A percentile compares a stretch with the other conserved stretches of the same genome.
Conservation (phyloP, 2,888 invertebrate genomes). For the Acronicta leporina region DNA sequence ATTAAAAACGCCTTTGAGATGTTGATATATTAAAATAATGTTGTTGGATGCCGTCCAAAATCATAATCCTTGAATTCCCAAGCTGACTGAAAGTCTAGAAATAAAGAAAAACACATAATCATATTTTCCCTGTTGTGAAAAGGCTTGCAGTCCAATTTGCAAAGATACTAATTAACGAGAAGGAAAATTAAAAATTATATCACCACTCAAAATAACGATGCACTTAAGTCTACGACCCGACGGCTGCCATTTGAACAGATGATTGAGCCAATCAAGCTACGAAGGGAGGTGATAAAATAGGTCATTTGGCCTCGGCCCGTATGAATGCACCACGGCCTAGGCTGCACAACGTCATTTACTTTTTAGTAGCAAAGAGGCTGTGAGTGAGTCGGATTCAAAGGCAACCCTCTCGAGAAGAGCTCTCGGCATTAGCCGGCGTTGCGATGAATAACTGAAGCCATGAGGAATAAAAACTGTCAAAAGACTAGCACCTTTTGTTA, state of each 20-base stretch:
- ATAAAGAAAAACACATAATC: neutral
- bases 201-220: constrained; percentile 51
- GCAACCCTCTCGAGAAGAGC: constrained; percentile 60
- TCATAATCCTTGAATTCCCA: too few species aligned
- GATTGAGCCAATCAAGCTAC: constrained; percentile 64
- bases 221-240: constrained; percentile 39
- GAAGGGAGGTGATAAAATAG: constrained; percentile 62
- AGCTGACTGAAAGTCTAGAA: neutral
- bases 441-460: constrained; percentile 64
- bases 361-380: constrained; percentile 63
- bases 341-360: constrained; percentile 66
- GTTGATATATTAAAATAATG: constrained; percentile 10
- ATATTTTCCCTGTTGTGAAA: constrained; percentile 12
- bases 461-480: constrained; percentile 49
- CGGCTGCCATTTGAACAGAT: constrained; percentile 59
- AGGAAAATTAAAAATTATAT: constrained; percentile 45
- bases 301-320: constrained; percentile 57
- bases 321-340: constrained; percentile 61
- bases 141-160: constrained; percentile 34
- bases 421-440: constrained; percentile 63
- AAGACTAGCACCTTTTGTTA: constrained; percentile 49
- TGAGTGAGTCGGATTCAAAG: constrained; percentile 61
- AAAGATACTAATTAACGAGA: constrained; percentile 46
- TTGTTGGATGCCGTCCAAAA: neutral
- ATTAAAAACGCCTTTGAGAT: constrained; percentile 23